Evolutionary conservation across 2,888 invertebrate genomes (phyloP), one percentile per base, ranked within the genome.

Genomic region (Chymomyza fuscimana): DNA sequence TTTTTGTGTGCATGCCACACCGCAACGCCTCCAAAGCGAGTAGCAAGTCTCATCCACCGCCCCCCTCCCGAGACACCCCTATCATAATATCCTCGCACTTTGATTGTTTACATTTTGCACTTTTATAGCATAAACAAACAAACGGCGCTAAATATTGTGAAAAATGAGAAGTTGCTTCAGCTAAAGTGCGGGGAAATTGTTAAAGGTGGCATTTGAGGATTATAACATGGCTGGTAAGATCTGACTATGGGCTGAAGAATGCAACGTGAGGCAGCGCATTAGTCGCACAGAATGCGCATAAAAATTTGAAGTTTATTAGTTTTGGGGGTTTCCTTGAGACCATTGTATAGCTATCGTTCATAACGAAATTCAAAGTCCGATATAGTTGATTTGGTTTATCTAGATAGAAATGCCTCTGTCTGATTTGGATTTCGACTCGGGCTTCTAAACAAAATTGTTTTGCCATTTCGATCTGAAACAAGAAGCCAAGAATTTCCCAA

Each of bases 61-160:
- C 63, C 9, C 36, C 52, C 32, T 59, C 69, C 40, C 60, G 7
- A 36, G 32, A n/a, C 32, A 60, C 60, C 40, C 40, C 40, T 46
- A 46, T 46, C 40, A 46, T 46, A 46, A 46, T 46, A 46, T 12
- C 40, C 12, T 85, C 87, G 86, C 78, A 81, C 85, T 88, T 88
- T 83, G 87, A 88, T 89, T 90, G 90, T 90, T 90, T 90, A 90
- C 90, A 89, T 88, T 90, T 86, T 86, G 83, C 89, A 89, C 87
- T 87, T 89, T 89, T 81, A 81, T 83, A 75, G 82, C 80, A 75
- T 85, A 89, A 88, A 86, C 89, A 84, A 85, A 84, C 81, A 77
- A 74, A 69, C 75, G 80, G 65, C 82, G 87, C 80, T 83, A 83
- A 87, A 84, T 78, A 87, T 87, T 82, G 86, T 82, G 73, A 76